Conservation (phyloP, 1,140 invertebrate species). For the Drosophila orena region DNA sequence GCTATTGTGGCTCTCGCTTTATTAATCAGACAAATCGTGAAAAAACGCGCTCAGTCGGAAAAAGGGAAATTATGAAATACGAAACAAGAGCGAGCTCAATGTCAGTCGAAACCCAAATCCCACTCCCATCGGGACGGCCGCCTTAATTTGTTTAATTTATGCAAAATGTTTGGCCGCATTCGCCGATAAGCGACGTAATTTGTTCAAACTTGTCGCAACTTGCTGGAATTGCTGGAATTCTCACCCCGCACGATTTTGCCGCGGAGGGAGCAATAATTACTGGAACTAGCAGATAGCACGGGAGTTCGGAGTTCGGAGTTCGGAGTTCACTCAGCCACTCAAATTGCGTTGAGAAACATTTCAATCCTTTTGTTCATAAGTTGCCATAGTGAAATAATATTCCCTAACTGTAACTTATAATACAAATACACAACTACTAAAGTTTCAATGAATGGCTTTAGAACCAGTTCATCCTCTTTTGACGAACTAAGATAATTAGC, state of each 20-base stretch:
- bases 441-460: too few species aligned
- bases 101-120: constrained; percentile 7
- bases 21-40: constrained; percentile 69
- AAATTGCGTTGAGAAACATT: too few species aligned
- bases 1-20: constrained; percentile 55
- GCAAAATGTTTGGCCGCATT: constrained; percentile 65
- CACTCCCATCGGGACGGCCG: constrained; percentile 17
- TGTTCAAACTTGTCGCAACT: constrained; percentile 65
- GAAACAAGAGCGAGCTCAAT: constrained; percentile 37
- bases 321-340: not conserved
- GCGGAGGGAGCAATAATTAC: constrained; percentile 1
- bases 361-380: too few species aligned
- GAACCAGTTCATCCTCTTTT: not conserved
- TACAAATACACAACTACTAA: too few species aligned
- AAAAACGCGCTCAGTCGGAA: constrained; percentile 62
- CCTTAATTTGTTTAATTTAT: constrained; percentile 76
- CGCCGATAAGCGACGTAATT: constrained; percentile 66
- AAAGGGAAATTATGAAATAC: constrained; percentile 55
- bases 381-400: too few species aligned
- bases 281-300: constrained; percentile 7
- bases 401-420: too few species aligned
- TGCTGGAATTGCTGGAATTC: constrained; percentile 24
- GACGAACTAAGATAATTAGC: too few species aligned
- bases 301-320: not conserved
- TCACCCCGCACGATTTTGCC: not conserved